phyloP scores from a whole-genome alignment of 2,888 invertebrate genomes.

The Ophraella communa region DNA sequence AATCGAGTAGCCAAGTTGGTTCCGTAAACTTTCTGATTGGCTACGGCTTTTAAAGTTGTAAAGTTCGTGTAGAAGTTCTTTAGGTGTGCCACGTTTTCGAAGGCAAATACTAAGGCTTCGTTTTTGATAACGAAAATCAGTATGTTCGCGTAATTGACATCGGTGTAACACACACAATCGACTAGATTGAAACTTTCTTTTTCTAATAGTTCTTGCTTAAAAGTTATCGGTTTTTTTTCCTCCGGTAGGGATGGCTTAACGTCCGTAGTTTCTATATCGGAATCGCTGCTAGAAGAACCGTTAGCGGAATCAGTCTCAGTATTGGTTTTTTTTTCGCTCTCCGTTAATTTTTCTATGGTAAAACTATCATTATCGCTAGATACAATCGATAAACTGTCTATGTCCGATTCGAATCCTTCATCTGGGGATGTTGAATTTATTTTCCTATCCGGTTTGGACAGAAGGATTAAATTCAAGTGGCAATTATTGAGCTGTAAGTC shows the following conservation, averaged over 20 bases:
- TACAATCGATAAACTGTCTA: constrained; percentile 58
- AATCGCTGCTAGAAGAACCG: constrained; percentile 57
- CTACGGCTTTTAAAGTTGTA: constrained; percentile 57
- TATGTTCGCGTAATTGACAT: constrained; percentile 57
- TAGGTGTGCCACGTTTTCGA: constrained; percentile 50
- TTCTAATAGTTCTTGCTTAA: constrained; percentile 8
- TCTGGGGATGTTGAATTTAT: constrained; percentile 46
- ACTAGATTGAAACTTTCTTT: constrained; percentile 56
- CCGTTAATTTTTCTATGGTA: constrained; percentile 36
- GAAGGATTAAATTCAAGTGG: constrained; percentile 50
- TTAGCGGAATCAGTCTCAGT: constrained; percentile 60
- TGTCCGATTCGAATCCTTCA: constrained; percentile 62
- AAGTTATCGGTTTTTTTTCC: background rate
- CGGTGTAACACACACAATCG: constrained; percentile 59
- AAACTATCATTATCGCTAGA: constrained; percentile 57
- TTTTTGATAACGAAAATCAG: constrained; percentile 57
- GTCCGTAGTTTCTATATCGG: constrained; percentile 50
- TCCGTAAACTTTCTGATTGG: constrained; percentile 55
- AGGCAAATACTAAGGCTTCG: constrained; percentile 57
- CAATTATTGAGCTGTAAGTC: constrained; percentile 52
- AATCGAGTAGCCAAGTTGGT: constrained; percentile 50
- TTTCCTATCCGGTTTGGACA: constrained; percentile 40
- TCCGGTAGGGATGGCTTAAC: constrained; percentile 13
- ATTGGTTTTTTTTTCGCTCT: constrained; percentile 43
- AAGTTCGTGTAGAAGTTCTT: constrained; percentile 56